phyloP scores from a whole-genome alignment of 2,888 invertebrate genomes.

The Ischnus inquisitorius region DNA sequence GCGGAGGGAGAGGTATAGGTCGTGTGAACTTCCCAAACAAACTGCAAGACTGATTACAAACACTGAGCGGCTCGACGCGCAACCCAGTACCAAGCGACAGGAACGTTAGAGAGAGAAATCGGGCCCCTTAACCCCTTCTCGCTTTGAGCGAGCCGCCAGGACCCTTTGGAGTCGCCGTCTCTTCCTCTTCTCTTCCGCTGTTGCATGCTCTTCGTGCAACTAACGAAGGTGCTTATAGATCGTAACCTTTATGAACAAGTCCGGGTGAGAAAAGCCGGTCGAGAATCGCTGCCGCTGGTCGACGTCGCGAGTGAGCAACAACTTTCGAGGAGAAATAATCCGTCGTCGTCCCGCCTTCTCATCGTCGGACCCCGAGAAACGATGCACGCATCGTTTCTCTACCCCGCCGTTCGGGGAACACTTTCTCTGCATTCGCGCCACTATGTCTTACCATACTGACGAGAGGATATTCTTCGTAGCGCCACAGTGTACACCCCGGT shows the following conservation, averaged over 20 bases:
- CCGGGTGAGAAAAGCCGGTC: conserved; percentile 41
- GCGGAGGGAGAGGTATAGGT: conserved; percentile 6
- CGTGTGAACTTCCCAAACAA: conserved; percentile 74
- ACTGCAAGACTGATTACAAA: conserved; percentile 77
- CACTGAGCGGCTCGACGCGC: conserved; percentile 65
- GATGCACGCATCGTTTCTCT: conserved; percentile 12
- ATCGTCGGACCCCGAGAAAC: background rate
- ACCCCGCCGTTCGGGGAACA: background rate
- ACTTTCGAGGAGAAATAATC: conserved; percentile 40
- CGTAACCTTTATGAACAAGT: conserved; percentile 65
- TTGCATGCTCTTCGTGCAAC: conserved; percentile 45
- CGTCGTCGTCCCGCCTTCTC: conserved; percentile 21
- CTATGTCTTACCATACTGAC: background rate
- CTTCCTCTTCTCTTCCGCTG: conserved; percentile 40
- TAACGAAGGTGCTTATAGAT: conserved; percentile 73
- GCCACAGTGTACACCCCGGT: conserved; percentile 28
- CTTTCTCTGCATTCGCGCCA: background rate
- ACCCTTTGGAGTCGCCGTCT: background rate
- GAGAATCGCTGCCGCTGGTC: conserved; percentile 9
- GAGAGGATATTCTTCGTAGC: conserved; percentile 22
- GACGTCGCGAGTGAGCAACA: background rate
- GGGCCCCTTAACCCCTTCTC: conserved; percentile 12
- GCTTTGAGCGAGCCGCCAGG: conserved; percentile 15
- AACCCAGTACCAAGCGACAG: conserved; percentile 14
- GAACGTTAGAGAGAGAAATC: conserved; percentile 38